A percentile compares a stretch with the other conserved stretches of the same genome.
Evolutionary conservation across 2,113 vertebrate species (phyloP).

Genomic region (Aldabrachelys gigantea): DNA sequence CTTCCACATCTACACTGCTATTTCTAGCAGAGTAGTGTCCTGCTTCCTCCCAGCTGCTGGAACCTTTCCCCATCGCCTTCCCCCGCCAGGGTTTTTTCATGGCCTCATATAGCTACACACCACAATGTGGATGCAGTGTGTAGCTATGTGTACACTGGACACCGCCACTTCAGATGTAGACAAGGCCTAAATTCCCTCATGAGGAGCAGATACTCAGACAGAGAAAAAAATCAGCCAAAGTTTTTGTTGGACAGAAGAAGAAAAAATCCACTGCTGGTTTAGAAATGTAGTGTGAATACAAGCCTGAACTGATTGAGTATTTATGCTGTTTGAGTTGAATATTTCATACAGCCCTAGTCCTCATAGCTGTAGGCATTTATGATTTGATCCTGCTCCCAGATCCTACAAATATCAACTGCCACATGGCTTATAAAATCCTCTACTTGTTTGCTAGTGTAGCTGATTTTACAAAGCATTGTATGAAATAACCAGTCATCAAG

Average conservation of each 20-base stretch:
- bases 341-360: not conserved
- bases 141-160: not conserved
- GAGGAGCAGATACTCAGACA: not conserved
- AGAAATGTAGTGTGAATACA: slow-evolving; percentile 25
- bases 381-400: not conserved
- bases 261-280: not conserved
- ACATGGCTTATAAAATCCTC: not conserved
- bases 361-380: not conserved
- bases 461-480: not conserved
- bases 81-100: not conserved
- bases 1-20: not conserved
- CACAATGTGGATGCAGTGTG: not conserved
- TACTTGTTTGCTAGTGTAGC: slow-evolving; percentile 8
- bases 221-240: not conserved
- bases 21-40: not conserved
- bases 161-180: not conserved
- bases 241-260: not conserved
- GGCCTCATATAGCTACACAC: not conserved
- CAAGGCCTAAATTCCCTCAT: not conserved
- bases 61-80: not conserved
- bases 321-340: slow-evolving; percentile 21
- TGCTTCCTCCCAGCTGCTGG: not conserved
- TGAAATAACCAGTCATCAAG: not conserved
- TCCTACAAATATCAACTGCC: slow-evolving; percentile 10
- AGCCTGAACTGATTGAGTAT: not conserved